Evolutionary conservation across 2,888 invertebrate genomes (phyloP), one percentile per base, ranked within the genome.

Genomic region (Poecilus cupreus): DNA sequence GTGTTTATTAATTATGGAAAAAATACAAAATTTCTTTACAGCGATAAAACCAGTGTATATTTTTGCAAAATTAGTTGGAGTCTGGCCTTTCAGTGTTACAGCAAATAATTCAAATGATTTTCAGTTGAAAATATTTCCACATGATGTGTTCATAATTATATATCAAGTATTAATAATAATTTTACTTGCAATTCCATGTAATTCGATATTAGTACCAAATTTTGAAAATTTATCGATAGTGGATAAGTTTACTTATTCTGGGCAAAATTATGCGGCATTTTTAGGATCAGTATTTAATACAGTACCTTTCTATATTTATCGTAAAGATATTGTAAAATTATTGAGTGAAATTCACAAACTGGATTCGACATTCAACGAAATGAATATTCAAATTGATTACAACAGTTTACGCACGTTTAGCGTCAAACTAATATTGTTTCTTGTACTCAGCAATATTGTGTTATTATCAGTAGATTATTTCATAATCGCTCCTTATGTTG

Each of bases 301-400:
- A 4, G 3, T 49, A 46, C 22, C 49, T 13, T 24, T 74, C 13
- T 24, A 74, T n/a, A n/a, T n/a, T n/a, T n/a, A n/a, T n/a, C n/a
- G n/a, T n/a, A n/a, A n/a, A n/a, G n/a, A n/a, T n/a, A 74, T 74
- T 49, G 18, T 49, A 26, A 49, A 74, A 24, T 18, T 74, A n/a
- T 22, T 74, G 20, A 22, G 24, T 5, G 49, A 74, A 74, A 13
- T n/a, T 26, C 16, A 24, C 11, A 49, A 74, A 49, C n/a, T 74
- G n/a, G 74, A 74, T 51, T 26, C 11, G n/a, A 20, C 13, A 22
- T 49, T 74, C 22, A 11, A 26, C 10, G 18, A 20, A 6, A 22
- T 49, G 5, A 49, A 49, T 74, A 46, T 43, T 49, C 3, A 18
- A 13, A n/a, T 49, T 6, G 16, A 74, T 49, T 74, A 74, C 49